Percentiles rank a stretch among this genome's conserved stretches.
phyloP scores from a whole-genome alignment of 2,113 vertebrate genomes.

The Istiophorus platypterus region DNA sequence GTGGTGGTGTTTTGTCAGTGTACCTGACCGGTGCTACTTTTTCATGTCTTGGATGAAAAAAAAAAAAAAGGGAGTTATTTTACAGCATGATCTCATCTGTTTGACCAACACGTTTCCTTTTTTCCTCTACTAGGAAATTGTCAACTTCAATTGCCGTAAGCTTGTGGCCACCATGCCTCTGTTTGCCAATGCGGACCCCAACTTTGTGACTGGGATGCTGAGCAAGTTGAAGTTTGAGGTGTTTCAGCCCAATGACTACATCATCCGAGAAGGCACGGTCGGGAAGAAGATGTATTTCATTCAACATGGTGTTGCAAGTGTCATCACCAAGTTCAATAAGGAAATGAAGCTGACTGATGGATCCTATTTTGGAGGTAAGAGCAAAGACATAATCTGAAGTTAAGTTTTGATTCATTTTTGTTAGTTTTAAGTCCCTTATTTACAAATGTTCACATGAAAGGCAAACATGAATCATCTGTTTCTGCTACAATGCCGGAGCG shows the following conservation, averaged over 20 bases:
- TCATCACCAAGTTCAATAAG: constrained; percentile 97
- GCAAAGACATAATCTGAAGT: background rate
- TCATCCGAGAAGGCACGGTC: constrained; percentile 96
- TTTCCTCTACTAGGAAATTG: constrained; percentile 90
- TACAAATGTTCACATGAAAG: background rate
- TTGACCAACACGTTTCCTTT: background rate
- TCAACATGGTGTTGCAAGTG: constrained; percentile 96
- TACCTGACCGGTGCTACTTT: constrained; percentile 23
- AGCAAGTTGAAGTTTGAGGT: constrained; percentile 98
- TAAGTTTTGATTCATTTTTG: background rate
- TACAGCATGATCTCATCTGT: constrained; percentile 2
- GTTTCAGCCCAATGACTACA: constrained; percentile 98
- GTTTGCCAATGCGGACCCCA: constrained; percentile 98
- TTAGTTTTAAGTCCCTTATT: too few relatives aligned
- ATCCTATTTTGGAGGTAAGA: constrained; percentile 97
- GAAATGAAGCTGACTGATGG: constrained; percentile 98
- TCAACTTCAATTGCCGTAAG: constrained; percentile 98
- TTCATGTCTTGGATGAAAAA: constrained; percentile 2
- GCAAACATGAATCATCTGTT: background rate
- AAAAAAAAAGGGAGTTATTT: constrained; percentile 20
- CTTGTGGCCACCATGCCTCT: constrained; percentile 98
- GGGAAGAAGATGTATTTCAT: constrained; percentile 99
- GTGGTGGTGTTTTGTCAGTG: constrained; percentile 11
- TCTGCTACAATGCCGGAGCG: background rate
- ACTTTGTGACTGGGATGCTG: constrained; percentile 98